Conservation (phyloP, 2,797 vertebrate species). For the Acrocephalus scirpaceus region DNA sequence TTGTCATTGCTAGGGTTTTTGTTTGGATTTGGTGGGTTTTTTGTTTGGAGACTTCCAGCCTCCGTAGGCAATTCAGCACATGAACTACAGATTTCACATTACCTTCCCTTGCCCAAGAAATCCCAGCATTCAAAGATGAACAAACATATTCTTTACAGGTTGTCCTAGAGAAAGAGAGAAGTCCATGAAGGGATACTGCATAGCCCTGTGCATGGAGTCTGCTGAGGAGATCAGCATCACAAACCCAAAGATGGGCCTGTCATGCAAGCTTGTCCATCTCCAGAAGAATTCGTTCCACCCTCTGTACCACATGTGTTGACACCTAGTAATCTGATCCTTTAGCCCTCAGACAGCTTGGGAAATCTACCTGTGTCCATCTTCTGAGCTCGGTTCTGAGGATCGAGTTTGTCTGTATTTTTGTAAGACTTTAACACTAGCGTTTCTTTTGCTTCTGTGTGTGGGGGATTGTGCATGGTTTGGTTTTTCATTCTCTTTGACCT, state of each 20-base stretch:
- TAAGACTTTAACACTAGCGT: neutral
- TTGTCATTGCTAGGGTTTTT: neutral
- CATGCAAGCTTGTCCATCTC: neutral
- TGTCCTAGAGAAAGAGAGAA: neutral
- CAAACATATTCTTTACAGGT: neutral
- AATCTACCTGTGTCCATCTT: neutral
- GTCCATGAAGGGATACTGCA: too few relatives aligned
- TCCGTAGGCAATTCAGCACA: neutral
- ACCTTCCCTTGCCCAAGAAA: neutral
- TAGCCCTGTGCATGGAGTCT: neutral
- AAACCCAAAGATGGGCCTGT: neutral
- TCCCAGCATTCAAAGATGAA: neutral
- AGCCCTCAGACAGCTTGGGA: neutral
- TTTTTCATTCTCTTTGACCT: neutral
- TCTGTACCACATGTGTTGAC: neutral
- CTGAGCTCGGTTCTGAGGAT: neutral
- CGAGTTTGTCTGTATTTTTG: neutral
- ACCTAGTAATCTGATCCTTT: neutral
- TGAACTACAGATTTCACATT: neutral
- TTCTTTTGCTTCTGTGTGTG: neutral
- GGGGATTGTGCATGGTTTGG: fast-evolving
- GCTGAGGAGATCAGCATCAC: neutral
- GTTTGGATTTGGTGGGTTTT: neutral
- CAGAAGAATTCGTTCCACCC: neutral
- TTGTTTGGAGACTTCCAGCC: neutral